Evolutionary conservation across 2,113 vertebrate species (phyloP), one percentile per base, ranked within the genome.

Genomic region (Psephotus haematonotus): DNA sequence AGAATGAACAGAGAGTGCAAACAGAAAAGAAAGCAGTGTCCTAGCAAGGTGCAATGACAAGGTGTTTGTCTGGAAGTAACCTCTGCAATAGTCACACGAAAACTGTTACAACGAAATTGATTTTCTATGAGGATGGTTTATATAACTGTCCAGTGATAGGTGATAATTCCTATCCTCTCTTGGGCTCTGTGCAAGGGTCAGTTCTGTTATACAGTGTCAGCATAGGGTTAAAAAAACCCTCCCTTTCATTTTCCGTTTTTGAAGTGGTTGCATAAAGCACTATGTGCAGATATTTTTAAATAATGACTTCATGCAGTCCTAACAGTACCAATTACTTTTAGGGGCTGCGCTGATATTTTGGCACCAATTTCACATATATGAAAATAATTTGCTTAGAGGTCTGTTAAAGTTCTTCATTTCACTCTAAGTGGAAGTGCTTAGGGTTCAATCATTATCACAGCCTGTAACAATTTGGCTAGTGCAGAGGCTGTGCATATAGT

Each of bases 401-500:
- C 52, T 92, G 65, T 79, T 69, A 53, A 80, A 63, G 31, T 93
- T 92, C 59, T 82, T 88, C 1, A 6, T 93, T 93, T 90, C 93
- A 19, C 65, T 78, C 3, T 46, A 50, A 85, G 76, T 86, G 60
- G 64, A 90, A 64, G 35, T 86, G 69, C 22, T 35, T 25, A 75
- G 69, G 55, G 60, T 86, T 92, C 84, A 81, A 3, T 88, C 46
- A 8, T 86, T 86, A 57, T 57, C 83, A 33, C 55, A 84, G 44
- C n/a, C 80, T 94, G 55, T 78, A 94, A 84, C 17, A 57, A 69
- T 91, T 72, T 79, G 92, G 47, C 86, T 88, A 43, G 44, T 88
- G 75, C 57, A 86, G 75, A 60, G 69, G 39, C 31, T 79, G 11
- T 86, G 75, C 59, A 24, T 86, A 16, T 74, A 86, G 90, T 75